A percentile compares a stretch with the other conserved stretches of the same genome.
Evolutionary conservation across 2,797 vertebrate genomes (phyloP).

Genomic region (Hydrolagus colliei): DNA sequence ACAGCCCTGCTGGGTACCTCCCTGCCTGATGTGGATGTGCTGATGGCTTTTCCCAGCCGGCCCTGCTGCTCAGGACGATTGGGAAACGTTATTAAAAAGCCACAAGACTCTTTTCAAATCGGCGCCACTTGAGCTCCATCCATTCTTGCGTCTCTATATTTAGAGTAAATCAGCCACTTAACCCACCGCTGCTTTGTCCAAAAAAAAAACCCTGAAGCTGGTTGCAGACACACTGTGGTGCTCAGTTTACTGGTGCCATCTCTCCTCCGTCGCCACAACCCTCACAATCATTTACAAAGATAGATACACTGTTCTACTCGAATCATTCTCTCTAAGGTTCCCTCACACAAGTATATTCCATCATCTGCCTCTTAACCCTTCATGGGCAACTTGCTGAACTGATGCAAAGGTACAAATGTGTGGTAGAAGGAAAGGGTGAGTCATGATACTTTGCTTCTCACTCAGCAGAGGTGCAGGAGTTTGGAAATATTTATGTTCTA

Average conservation of each 20-base stretch:
- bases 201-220: slow-evolving; percentile 10
- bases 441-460: background rate
- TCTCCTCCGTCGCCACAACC: background rate
- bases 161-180: slow-evolving; percentile 26
- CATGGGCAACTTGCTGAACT: background rate
- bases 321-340: background rate
- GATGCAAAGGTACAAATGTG: background rate
- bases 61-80: slow-evolving; percentile 69
- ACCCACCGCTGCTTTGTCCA: slow-evolving; percentile 16
- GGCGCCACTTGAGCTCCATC: slow-evolving; percentile 68
- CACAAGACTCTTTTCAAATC: slow-evolving; percentile 75
- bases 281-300: slow-evolving; percentile 9
- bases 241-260: slow-evolving; percentile 13
- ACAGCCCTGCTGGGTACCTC: slow-evolving; percentile 62
- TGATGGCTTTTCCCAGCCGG: slow-evolving; percentile 51
- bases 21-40: slow-evolving; percentile 69
- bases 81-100: slow-evolving; percentile 81
- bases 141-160: slow-evolving; percentile 67
- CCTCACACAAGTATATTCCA: background rate
- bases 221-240: slow-evolving; percentile 21
- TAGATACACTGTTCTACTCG: background rate
- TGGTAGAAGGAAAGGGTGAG: no score
- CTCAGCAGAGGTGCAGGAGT: background rate
- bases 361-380: background rate
- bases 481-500: background rate